Evolutionary conservation across 1,140 invertebrate genomes (phyloP).

Genomic region (Bathynomus jamesi): DNA sequence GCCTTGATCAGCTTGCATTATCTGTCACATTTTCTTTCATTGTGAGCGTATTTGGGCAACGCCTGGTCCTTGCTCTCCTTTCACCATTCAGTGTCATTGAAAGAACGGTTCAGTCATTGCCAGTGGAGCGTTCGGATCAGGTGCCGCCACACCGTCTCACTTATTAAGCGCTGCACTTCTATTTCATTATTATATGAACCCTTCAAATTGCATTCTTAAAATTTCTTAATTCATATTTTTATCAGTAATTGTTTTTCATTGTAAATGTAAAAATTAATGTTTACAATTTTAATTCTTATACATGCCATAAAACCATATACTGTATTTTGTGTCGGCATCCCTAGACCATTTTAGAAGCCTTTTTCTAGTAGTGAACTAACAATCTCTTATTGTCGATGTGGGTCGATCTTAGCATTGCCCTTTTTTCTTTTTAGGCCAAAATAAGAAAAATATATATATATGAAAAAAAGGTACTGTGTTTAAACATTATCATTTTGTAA

Average conservation of each 20-base stretch:
- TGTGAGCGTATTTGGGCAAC: not conserved
- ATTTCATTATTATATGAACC: no score
- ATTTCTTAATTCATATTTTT: not conserved
- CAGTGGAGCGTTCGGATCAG: no score
- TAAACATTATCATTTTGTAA: slow-evolving; percentile 39
- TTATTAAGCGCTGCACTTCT: no score
- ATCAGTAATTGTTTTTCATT: slow-evolving; percentile 30
- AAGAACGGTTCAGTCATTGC: no score
- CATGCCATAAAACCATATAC: not conserved
- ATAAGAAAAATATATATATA: not conserved
- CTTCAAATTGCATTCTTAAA: not conserved
- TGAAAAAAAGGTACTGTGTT: slow-evolving; percentile 35
- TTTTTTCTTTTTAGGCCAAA: not conserved
- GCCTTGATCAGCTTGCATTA: not conserved
- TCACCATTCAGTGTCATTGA: no score
- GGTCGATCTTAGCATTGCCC: slow-evolving; percentile 33
- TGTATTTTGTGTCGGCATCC: slow-evolving; percentile 28
- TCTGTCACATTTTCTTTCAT: no score
- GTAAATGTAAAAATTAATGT: slow-evolving; percentile 29
- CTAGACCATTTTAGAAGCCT: slow-evolving; percentile 21
- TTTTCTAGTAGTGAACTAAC: slow-evolving; percentile 23
- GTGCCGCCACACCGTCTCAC: no score
- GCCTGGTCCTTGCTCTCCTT: no score
- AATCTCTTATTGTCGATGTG: slow-evolving; percentile 31
- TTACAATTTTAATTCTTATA: not conserved